Conservation (phyloP, 2,797 vertebrate genomes). For the Percopsis omiscomaycus region DNA sequence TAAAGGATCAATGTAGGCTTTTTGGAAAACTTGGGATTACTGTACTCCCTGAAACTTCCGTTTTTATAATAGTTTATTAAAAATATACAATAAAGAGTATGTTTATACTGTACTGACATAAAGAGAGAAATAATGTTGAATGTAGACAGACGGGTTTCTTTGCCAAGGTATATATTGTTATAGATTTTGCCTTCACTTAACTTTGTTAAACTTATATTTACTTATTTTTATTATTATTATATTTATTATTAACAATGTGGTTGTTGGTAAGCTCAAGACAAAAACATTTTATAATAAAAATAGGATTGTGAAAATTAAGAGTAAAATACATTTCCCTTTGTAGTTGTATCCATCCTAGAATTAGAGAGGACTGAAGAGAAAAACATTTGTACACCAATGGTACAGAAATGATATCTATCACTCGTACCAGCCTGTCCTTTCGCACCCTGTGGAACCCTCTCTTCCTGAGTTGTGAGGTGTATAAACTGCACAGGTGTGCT, state of each 20-base stretch:
- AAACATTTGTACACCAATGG: neutral
- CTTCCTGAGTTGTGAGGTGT: constrained; percentile 62
- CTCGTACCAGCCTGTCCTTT: neutral
- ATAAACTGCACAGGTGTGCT: constrained; percentile 35
- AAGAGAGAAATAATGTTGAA: constrained; percentile 1
- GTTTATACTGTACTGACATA: neutral
- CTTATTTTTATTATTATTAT: too few relatives aligned
- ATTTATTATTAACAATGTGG: too few relatives aligned
- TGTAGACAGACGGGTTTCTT: neutral
- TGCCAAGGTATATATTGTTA: too few relatives aligned
- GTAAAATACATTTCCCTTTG: constrained; percentile 9
- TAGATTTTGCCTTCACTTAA: too few relatives aligned
- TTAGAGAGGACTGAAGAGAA: neutral
- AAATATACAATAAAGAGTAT: neutral
- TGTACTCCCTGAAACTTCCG: constrained; percentile 38
- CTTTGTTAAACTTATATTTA: too few relatives aligned
- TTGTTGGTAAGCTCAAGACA: too few relatives aligned
- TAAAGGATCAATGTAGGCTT: constrained; percentile 6
- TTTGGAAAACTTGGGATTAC: constrained; percentile 45
- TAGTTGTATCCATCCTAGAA: neutral
- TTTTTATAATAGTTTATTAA: constrained; percentile 49
- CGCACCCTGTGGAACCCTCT: constrained; percentile 33
- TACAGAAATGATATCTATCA: too few relatives aligned
- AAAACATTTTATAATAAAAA: neutral
- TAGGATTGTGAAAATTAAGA: constrained; percentile 5